phyloP scores from a whole-genome alignment of 2,888 invertebrate species.

The Chironomus riparius region DNA sequence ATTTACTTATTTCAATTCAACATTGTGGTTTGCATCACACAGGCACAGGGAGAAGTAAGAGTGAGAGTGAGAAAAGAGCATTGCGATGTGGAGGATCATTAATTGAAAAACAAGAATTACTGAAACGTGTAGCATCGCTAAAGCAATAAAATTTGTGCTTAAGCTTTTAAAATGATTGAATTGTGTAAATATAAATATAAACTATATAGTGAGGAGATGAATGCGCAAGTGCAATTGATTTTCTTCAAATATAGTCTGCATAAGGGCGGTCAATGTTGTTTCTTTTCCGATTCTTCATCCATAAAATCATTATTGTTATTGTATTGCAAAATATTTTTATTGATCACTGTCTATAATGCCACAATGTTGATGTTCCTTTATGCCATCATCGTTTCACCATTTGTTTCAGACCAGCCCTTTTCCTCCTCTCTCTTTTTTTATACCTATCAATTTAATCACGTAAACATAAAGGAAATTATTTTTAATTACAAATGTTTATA shows the following conservation, averaged over 20 bases:
- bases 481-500: conserved; percentile 2
- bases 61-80: not conserved
- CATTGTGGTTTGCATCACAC: not conserved
- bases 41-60: not conserved
- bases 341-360: not conserved
- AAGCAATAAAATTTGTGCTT: not conserved
- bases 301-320: not conserved
- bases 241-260: not conserved
- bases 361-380: not conserved
- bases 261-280: not conserved
- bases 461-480: not conserved
- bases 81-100: not conserved
- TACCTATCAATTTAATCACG: conserved; percentile 12
- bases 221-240: conserved; percentile 8
- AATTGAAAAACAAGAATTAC: not conserved
- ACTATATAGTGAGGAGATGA: not conserved
- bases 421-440: not conserved
- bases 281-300: not conserved
- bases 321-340: not conserved
- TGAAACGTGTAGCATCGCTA: not conserved
- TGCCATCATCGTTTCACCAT: not conserved
- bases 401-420: not conserved
- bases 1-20: not conserved
- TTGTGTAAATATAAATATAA: not conserved
- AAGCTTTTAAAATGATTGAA: too few relatives aligned